Base-by-base conservation (phyloP, 2,113 vertebrate species). In the Peromyscus maniculatus region DNA sequence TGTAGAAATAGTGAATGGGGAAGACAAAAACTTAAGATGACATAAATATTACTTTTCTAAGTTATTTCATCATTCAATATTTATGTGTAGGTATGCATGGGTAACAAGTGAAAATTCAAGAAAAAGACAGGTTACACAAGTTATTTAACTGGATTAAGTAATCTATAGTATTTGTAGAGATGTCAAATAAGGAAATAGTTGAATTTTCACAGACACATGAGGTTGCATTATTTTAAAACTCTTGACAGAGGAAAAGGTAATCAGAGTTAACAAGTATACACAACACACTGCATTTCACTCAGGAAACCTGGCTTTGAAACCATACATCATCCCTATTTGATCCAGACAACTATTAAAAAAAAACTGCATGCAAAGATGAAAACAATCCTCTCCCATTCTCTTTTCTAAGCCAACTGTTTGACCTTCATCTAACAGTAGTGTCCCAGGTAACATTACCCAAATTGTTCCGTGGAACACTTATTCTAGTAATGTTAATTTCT, bases 121-220 rank as follows among this genome's bases (percentile, higher is more conserved):
- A 77, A 88, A 75, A 13, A 94, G 57, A 90, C 7, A 86, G 16
- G 39, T 4, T 74, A 55, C 33, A 89, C 62, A 92, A 57, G 39
- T 89, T 75, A 74, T 13, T 64, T 72, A 72, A 89, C 55, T 66
- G 36, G 87, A 89, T 91, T 84, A 87, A 89, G 87, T 79, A 86
- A 96, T 52, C 46, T 92, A 43, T 78, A 96, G 43, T 94, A 95
- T 89, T 91, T 95, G 91, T 92, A 88, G 91, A 96, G 74, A 97
- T 90, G 74, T 93, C 67, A 92, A 84, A 83, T 43, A 69, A 87
- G 31, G 83, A 91, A 95, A 83, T 94, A 96, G 96, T 96, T 57
- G 94, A 74, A 94, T 98, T 97, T 94, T 95, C 87, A 97, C 93
- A 97, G 92, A 97, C 97, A 96, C 71, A 97, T 96, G n/a, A 92